Conservation (phyloP, 2,888 invertebrate genomes). For the Pilophorus perplexus region DNA sequence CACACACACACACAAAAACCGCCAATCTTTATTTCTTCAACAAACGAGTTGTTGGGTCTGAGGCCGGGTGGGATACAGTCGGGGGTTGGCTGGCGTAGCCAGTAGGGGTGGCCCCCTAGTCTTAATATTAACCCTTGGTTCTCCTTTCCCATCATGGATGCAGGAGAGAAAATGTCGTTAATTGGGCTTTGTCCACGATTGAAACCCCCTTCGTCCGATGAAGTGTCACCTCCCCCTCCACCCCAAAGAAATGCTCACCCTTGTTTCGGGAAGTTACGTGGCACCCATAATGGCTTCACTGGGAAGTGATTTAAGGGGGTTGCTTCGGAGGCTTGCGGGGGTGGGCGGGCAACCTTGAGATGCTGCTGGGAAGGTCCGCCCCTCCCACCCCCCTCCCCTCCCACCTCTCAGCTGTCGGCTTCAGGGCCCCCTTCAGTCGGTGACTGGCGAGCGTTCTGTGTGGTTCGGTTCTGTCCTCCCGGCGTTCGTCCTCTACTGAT, state of each 20-base stretch:
- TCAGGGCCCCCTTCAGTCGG: conserved; percentile 27
- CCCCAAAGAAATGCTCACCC: neutral
- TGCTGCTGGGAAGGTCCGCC: conserved; percentile 2
- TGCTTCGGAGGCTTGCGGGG: neutral
- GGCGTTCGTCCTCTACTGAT: conserved; percentile 3
- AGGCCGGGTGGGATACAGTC: no score
- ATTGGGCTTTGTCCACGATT: neutral
- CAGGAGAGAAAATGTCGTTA: no score
- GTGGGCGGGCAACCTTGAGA: conserved; percentile 33
- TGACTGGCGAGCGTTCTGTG: conserved; percentile 31
- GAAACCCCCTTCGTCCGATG: neutral
- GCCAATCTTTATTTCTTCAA: no score
- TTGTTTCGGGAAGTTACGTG: conserved; percentile 13
- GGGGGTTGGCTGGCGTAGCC: no score
- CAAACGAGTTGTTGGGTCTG: no score
- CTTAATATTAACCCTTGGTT: no score
- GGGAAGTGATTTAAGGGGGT: conserved; percentile 30
- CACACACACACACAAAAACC: no score
- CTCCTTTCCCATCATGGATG: no score
- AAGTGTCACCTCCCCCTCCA: neutral
- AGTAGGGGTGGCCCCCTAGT: no score
- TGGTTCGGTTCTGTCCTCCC: conserved; percentile 9
- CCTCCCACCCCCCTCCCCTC: conserved; percentile 3
- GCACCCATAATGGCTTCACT: conserved; percentile 6
- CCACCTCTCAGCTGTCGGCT: conserved; percentile 23